phyloP scores from a whole-genome alignment of 2,888 invertebrate genomes.

The Coelinius sp. region DNA sequence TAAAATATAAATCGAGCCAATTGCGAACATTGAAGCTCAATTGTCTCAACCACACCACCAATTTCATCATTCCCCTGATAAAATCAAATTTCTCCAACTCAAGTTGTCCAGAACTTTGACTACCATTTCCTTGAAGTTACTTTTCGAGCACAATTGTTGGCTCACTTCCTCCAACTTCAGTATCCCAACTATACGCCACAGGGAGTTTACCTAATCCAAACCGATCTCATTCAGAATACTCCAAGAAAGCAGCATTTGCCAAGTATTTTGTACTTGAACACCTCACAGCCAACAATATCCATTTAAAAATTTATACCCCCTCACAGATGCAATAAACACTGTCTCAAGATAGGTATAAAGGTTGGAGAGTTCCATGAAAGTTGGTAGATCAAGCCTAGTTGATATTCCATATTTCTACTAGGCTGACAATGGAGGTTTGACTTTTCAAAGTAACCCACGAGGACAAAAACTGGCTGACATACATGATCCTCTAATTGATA shows the following conservation, averaged over 20 bases:
- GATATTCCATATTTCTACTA: conserved; percentile 2
- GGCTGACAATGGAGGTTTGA: not conserved
- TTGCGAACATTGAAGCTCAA: not conserved
- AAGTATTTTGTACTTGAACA: not conserved
- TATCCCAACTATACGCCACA: not conserved
- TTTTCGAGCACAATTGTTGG: not conserved
- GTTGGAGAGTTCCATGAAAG: conserved; percentile 11
- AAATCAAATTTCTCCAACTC: not conserved
- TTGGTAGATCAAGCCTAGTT: conserved; percentile 8
- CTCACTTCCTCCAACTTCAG: not conserved
- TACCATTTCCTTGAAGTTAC: not conserved
- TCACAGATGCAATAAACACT: conserved; percentile 5
- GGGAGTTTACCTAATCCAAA: not conserved
- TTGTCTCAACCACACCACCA: not conserved
- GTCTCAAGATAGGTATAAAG: conserved; percentile 9
- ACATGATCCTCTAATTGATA: conserved; percentile 28
- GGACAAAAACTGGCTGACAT: not conserved
- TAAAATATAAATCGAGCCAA: not conserved
- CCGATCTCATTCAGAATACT: not conserved
- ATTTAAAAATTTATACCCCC: not conserved
- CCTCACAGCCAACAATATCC: not conserved
- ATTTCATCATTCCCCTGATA: not conserved
- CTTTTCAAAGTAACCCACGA: not conserved
- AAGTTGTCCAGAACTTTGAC: not conserved
- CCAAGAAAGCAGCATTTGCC: not conserved